Evolutionary conservation across 2,113 vertebrate species (phyloP).

Genomic region (Engraulis encrasicolus): DNA sequence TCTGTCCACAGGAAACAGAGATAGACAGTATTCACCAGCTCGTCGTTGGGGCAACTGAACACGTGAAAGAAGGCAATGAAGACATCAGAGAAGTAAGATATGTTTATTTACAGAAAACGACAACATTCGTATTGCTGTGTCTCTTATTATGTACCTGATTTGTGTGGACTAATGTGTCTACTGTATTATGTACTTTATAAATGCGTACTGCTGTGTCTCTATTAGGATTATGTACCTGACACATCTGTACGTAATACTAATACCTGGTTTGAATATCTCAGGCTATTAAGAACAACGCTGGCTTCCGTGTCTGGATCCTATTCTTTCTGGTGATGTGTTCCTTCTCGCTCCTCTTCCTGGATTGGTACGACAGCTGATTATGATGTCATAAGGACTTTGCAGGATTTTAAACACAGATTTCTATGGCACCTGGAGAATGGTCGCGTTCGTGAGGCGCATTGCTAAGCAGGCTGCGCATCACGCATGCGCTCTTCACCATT

Average conservation of each 20-base stretch:
- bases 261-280: slow-evolving; percentile 53
- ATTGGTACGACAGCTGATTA: slow-evolving; percentile 99
- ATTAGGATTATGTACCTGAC: no score
- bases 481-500: no score
- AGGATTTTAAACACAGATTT: no score
- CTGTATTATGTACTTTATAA: no score
- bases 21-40: slow-evolving; percentile 94
- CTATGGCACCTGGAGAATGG: no score
- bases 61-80: slow-evolving; percentile 98
- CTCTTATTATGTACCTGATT: no score
- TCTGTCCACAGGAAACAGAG: slow-evolving; percentile 82
- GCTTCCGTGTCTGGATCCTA: slow-evolving; percentile 97
- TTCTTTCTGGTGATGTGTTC: slow-evolving; percentile 99
- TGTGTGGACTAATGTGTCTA: no score
- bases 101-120: neutral
- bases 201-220: neutral
- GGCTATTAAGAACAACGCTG: slow-evolving; percentile 99
- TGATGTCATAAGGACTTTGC: no score
- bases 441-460: no score
- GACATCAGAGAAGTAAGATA: slow-evolving; percentile 91
- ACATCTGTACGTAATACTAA: no score
- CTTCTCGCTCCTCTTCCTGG: slow-evolving; percentile 95
- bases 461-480: no score
- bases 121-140: neutral
- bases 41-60: slow-evolving; percentile 95